A percentile compares a stretch with the other conserved stretches of the same genome.
phyloP scores from a whole-genome alignment of 2,888 invertebrate genomes.

The Scelioninae gen. 1 region DNA sequence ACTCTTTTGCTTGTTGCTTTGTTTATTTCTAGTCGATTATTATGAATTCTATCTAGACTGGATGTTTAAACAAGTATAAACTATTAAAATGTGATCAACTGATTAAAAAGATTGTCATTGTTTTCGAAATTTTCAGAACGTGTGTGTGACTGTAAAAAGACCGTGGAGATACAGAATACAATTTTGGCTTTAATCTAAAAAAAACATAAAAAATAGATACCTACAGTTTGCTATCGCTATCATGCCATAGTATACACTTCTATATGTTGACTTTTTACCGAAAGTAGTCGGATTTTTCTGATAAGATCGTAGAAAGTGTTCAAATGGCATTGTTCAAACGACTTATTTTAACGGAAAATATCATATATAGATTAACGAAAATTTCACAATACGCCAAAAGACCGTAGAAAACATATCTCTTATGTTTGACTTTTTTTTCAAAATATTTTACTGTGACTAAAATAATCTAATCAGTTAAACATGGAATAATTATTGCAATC shows the following conservation, averaged over 20 bases:
- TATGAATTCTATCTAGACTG: too few relatives aligned
- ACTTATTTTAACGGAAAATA: slow-evolving; percentile 13
- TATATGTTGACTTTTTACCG: slow-evolving; percentile 53
- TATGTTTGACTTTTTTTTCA: slow-evolving; percentile 16
- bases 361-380: slow-evolving; percentile 39
- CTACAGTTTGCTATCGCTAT: slow-evolving; percentile 51
- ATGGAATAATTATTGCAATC: too few relatives aligned
- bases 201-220: slow-evolving; percentile 58
- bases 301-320: slow-evolving; percentile 44
- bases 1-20: too few relatives aligned
- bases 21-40: too few relatives aligned
- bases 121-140: neutral
- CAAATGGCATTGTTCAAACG: slow-evolving; percentile 45
- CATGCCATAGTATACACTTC: slow-evolving; percentile 29
- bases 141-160: neutral
- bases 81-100: too few relatives aligned
- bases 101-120: too few relatives aligned
- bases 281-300: slow-evolving; percentile 54
- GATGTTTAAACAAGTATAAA: too few relatives aligned
- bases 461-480: too few relatives aligned
- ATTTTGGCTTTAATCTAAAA: slow-evolving; percentile 48
- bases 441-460: too few relatives aligned
- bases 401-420: slow-evolving; percentile 4
- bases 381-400: slow-evolving; percentile 51
- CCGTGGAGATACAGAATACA: slow-evolving; percentile 44